phyloP scores from a whole-genome alignment of 2,888 invertebrate genomes.

The Taphrorychus bicolor region DNA sequence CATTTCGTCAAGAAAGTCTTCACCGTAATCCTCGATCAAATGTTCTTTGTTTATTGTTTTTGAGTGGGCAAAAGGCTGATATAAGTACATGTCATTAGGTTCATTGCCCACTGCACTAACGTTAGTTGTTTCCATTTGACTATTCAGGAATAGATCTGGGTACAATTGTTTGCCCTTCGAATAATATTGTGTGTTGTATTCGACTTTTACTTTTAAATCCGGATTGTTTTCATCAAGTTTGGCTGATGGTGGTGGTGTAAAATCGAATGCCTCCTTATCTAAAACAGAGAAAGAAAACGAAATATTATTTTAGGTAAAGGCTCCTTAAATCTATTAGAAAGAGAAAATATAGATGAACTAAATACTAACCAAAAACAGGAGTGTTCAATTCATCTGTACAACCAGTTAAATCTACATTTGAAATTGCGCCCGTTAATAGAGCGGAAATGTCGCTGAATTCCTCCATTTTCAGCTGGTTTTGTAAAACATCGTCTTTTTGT shows the following conservation, averaged over 20 bases:
- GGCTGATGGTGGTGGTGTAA: conserved; percentile 17
- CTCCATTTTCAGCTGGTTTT: conserved; percentile 64
- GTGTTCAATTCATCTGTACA: conserved; percentile 58
- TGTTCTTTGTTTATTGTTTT: neutral
- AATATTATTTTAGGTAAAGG: neutral
- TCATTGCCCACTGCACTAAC: conserved; percentile 20
- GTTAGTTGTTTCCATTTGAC: conserved; percentile 12
- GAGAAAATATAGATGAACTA: neutral
- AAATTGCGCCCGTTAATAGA: conserved; percentile 63
- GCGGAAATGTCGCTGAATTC: conserved; percentile 73
- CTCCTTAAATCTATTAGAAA: neutral
- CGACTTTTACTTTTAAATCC: conserved; percentile 39
- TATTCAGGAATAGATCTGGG: conserved; percentile 13
- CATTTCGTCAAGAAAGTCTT: neutral
- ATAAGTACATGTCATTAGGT: conserved; percentile 27
- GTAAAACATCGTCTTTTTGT: conserved; percentile 46
- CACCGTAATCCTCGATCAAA: neutral
- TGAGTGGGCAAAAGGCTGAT: conserved; percentile 24
- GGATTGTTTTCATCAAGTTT: conserved; percentile 24
- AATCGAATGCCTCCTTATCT: conserved; percentile 47
- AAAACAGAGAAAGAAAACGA: conserved; percentile 39
- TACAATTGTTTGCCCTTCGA: conserved; percentile 19
- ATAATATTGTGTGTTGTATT: conserved; percentile 29
- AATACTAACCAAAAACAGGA: conserved; percentile 54
- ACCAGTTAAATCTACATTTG: conserved; percentile 56